Percentiles rank a stretch among this genome's conserved stretches.
These are phyloP conservation scores for Pantherophis vulpinus DNA, from an alignment of 2,797 vertebrate genomes.

Conservation along the genomic window DNA sequence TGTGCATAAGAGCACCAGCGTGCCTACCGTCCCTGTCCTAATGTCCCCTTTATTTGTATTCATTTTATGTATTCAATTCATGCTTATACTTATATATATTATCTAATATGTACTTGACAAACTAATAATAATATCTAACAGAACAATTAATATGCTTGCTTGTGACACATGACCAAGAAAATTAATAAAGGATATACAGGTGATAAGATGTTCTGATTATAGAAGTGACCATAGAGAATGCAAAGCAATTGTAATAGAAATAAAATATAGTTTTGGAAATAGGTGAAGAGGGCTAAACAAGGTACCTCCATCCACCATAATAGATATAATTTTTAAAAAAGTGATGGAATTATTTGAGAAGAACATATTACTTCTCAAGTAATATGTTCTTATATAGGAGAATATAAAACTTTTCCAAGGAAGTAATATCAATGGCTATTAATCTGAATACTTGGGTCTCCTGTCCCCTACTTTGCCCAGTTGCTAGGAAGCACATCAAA, in stretches of 20 bases:
- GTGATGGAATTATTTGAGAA: background rate
- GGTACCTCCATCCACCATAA: background rate
- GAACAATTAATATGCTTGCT: background rate
- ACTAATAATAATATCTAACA: background rate
- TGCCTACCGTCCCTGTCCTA: too few relatives aligned
- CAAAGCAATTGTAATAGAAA: background rate
- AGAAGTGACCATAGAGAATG: background rate
- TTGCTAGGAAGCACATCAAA: background rate
- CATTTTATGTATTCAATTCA: too few relatives aligned
- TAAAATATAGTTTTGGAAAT: background rate
- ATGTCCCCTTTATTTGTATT: too few relatives aligned
- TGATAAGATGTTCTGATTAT: background rate
- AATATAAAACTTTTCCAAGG: background rate
- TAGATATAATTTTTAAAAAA: background rate
- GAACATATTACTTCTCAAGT: background rate
- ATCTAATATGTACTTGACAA: too few relatives aligned
- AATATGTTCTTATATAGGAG: too few relatives aligned
- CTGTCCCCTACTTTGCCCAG: background rate
- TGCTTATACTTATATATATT: too few relatives aligned
- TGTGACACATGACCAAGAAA: background rate
- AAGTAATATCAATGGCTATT: background rate
- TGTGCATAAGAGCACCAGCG: too few relatives aligned
- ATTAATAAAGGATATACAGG: background rate
- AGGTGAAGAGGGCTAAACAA: background rate
- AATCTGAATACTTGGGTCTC: background rate